A percentile compares a stretch with the other conserved stretches of the same genome.
phyloP scores from a whole-genome alignment of 2,797 vertebrate species.

The Coregonus ussuriensis region DNA sequence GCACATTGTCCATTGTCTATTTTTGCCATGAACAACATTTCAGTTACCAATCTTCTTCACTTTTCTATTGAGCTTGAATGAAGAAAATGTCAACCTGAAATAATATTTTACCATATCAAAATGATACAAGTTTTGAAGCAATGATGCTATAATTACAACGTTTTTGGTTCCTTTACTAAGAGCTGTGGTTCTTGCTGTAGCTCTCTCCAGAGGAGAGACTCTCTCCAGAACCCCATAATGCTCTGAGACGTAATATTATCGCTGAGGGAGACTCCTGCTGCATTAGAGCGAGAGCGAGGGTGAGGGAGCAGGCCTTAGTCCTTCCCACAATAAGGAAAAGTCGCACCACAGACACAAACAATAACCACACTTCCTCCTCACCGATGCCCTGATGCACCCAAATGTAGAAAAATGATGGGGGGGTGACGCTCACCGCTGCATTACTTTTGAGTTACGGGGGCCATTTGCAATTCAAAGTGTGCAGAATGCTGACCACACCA shows the following conservation, averaged over 20 bases:
- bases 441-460: slow-evolving; percentile 80
- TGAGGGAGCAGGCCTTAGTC: slow-evolving; percentile 64
- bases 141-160: background rate
- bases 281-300: slow-evolving; percentile 64
- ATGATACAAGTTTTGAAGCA: background rate
- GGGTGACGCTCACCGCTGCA: slow-evolving; percentile 72
- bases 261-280: slow-evolving; percentile 63
- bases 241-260: slow-evolving; percentile 62
- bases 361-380: slow-evolving; percentile 74
- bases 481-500: slow-evolving; percentile 82
- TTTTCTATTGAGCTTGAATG: background rate
- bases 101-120: background rate
- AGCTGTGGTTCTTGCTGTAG: background rate
- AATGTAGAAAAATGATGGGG: slow-evolving; percentile 82
- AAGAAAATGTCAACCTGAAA: too few species aligned
- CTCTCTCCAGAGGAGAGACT: background rate
- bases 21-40: too few species aligned
- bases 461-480: slow-evolving; percentile 81
- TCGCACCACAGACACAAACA: slow-evolving; percentile 76
- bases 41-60: background rate
- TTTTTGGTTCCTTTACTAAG: background rate
- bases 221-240: slow-evolving; percentile 52
- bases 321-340: slow-evolving; percentile 73
- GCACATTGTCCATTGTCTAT: background rate
- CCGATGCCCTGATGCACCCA: slow-evolving; percentile 70